Evolutionary conservation across 2,797 vertebrate genomes (phyloP), one percentile per base, ranked within the genome.

Genomic region (Echiichthys vipera): DNA sequence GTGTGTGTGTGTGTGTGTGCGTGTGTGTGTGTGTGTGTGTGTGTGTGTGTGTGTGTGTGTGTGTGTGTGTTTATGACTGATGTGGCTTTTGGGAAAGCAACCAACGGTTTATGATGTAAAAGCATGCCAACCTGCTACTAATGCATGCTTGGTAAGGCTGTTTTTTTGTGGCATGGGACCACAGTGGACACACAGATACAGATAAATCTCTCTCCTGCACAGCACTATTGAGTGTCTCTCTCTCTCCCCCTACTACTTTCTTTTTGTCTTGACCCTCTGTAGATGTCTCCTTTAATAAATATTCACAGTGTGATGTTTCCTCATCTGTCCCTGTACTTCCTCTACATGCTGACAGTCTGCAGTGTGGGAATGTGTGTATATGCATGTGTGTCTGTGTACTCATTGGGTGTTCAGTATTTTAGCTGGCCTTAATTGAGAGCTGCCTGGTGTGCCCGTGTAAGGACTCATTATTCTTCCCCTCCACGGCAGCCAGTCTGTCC

Each of bases 51-150:
- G 22, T 25, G 51, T 58, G 47, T 65, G 62, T 70, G 51, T 58
- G 22, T 69, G 47, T 71, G 39, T 62, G 47, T 66, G 53, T 83
- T 39, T 66, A 47, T 72, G 74, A 76, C 71, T 65, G 79, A 55
- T 72, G 66, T 68, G 68, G 72, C 51, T 84, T 78, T 84, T 84
- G 79, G 88, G 83, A 91, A 81, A 68, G 51, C 75, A 63, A 86
- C 89, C 88, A 86, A 53, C 42, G 46, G 80, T 94, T 93, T 91
- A 88, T 87, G 75, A 85, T 83, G 85, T 88, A 83, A 89, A 88
- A 77, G 75, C 91, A 85, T 84, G 88, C 91, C 90, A 92, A 84
- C 85, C 78, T 90, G 77, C 79, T 77, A 46, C 88, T 93, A 90
- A 92, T 91, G 89, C 91, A 85, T 36, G 81, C 80, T 78, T 29